phyloP scores from a whole-genome alignment of 2,797 vertebrate genomes.

The Myotis daubentonii region DNA sequence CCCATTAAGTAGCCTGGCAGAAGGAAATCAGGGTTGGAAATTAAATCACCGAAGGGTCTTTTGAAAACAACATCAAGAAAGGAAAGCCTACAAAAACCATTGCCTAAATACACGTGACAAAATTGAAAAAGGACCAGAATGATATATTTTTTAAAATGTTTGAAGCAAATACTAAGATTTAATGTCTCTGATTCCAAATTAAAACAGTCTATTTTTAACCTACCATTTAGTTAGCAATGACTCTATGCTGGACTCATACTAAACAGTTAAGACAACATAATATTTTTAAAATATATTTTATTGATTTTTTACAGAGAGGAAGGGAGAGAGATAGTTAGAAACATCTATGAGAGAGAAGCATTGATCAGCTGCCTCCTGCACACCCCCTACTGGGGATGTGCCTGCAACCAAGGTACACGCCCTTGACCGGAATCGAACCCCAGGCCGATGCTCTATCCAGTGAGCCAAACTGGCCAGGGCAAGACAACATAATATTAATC shows the following conservation, averaged over 20 bases:
- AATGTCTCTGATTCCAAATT: neutral
- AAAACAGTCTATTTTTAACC: neutral
- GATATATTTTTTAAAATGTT: neutral
- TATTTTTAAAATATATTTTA: neutral
- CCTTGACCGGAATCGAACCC: too few relatives aligned
- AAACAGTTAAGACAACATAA: neutral
- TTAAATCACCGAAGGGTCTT: neutral
- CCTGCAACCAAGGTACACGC: too few relatives aligned
- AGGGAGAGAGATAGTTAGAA: too few relatives aligned
- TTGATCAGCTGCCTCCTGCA: too few relatives aligned
- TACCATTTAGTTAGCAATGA: neutral
- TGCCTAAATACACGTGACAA: constrained; percentile 11
- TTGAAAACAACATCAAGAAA: neutral
- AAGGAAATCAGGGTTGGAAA: constrained; percentile 12
- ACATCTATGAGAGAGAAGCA: too few relatives aligned
- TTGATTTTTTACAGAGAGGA: too few relatives aligned
- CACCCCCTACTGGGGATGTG: too few relatives aligned
- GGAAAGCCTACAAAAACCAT: neutral
- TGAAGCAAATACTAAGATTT: neutral
- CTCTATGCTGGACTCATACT: neutral
- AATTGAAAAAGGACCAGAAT: neutral
- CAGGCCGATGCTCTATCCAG: too few relatives aligned
- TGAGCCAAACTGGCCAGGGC: too few relatives aligned
- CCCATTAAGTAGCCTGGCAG: neutral
- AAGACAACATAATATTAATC: neutral